A percentile compares a stretch with the other conserved stretches of the same genome.
phyloP scores from a whole-genome alignment of 2,797 vertebrate species.

The Rhincodon typus region DNA sequence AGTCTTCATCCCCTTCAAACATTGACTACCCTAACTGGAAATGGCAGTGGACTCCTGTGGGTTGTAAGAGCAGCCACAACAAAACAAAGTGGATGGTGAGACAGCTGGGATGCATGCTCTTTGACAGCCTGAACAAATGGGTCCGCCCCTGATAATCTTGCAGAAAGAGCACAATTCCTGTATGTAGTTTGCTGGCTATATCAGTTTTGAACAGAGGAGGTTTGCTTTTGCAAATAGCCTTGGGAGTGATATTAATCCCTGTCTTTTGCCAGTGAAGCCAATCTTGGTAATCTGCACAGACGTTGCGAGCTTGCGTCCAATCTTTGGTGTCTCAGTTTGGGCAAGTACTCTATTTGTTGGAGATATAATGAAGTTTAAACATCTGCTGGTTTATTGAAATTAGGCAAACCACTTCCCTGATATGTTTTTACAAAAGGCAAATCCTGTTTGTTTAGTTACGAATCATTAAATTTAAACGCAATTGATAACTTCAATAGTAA shows the following conservation, averaged over 20 bases:
- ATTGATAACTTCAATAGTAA: background rate
- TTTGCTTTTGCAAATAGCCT: background rate
- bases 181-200: background rate
- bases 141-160: background rate
- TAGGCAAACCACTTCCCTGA: background rate
- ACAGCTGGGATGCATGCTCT: background rate
- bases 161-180: background rate
- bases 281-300: background rate
- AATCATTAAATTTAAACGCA: background rate
- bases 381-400: background rate
- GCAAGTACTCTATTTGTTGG: background rate
- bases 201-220: background rate
- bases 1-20: background rate
- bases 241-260: background rate
- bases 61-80: background rate
- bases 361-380: background rate
- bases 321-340: background rate
- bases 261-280: background rate
- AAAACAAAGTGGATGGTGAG: background rate
- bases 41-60: background rate
- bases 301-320: background rate
- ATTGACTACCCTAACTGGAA: conserved; percentile 15
- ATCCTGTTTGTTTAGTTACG: background rate
- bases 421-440: too few relatives aligned
- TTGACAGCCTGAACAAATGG: background rate